Percentiles rank a stretch among this genome's conserved stretches.
These are phyloP conservation scores for Platyrinchus mystaceus DNA, from an alignment of 2,797 vertebrate genomes.

Conservation along the genomic window DNA sequence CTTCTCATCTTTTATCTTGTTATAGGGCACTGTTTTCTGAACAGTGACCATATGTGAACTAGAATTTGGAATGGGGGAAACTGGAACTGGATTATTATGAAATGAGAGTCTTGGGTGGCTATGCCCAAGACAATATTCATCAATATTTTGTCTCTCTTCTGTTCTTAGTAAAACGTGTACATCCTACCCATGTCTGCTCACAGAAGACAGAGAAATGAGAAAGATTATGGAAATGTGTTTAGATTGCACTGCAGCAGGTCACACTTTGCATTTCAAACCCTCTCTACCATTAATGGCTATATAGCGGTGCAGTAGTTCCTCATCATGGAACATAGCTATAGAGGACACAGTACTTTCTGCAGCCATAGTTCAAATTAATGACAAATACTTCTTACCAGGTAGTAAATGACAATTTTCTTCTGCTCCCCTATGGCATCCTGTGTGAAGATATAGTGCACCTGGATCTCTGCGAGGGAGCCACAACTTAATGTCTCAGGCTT, in stretches of 20 bases:
- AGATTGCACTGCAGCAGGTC: not conserved
- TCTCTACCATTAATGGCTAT: not conserved
- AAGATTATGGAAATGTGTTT: not conserved
- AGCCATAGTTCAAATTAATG: not conserved
- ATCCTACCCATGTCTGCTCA: not conserved
- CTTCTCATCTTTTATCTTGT: not conserved
- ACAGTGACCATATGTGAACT: not conserved
- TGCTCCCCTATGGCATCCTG: not conserved
- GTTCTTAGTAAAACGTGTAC: not conserved
- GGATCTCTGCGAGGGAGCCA: constrained; percentile 2
- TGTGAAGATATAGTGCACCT: constrained; percentile 66
- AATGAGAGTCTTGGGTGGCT: not conserved
- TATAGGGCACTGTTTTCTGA: not conserved
- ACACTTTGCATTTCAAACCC: not conserved
- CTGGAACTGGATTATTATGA: not conserved
- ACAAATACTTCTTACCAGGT: constrained; percentile 66
- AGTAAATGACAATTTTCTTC: constrained; percentile 66
- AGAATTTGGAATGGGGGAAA: not conserved
- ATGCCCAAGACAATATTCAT: not conserved
- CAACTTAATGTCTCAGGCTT: constrained; percentile 39
- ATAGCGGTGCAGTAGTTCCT: not conserved
- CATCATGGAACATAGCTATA: not conserved
- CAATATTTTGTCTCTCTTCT: not conserved
- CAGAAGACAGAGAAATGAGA: not conserved
- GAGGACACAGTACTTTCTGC: not conserved